These are phyloP conservation scores for Hipparchia semele DNA, from an alignment of 2,888 invertebrate genomes.

Conservation along the genomic window DNA sequence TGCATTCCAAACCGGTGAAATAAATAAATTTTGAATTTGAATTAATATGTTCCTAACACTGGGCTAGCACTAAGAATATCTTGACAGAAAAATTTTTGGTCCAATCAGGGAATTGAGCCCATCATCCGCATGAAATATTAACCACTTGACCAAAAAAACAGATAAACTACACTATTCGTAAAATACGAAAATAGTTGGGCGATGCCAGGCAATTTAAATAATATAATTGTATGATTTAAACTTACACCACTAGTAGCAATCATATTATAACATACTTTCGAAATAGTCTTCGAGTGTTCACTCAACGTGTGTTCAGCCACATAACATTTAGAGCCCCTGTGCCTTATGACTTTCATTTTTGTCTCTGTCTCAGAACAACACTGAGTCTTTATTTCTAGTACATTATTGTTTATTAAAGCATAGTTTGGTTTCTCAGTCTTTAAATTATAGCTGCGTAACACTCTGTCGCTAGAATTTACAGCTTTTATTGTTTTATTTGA, in stretches of 20 bases:
- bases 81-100: too few relatives aligned
- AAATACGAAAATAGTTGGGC: too few relatives aligned
- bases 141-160: too few relatives aligned
- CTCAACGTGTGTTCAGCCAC: conserved; percentile 36
- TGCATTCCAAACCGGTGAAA: too few relatives aligned
- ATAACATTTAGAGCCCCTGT: conserved; percentile 37
- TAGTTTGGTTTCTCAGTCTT: conserved; percentile 47
- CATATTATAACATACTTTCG: conserved; percentile 22
- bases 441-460: conserved; percentile 58
- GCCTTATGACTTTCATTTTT: conserved; percentile 39
- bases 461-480: conserved; percentile 51
- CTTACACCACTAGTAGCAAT: conserved; percentile 25
- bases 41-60: too few relatives aligned
- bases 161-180: too few relatives aligned
- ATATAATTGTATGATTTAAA: too few relatives aligned
- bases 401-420: conserved; percentile 39
- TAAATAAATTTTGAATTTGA: too few relatives aligned
- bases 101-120: too few relatives aligned
- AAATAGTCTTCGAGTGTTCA: conserved; percentile 34
- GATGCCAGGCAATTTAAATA: too few relatives aligned
- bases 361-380: conserved; percentile 32
- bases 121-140: too few relatives aligned
- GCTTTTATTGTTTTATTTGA: conserved; percentile 12
- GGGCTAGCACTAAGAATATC: too few relatives aligned
- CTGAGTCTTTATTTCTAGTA: conserved; percentile 34